Evolutionary conservation across 2,113 vertebrate species (phyloP), one percentile per base, ranked within the genome.

Genomic region (Tachuris rubrigastra): DNA sequence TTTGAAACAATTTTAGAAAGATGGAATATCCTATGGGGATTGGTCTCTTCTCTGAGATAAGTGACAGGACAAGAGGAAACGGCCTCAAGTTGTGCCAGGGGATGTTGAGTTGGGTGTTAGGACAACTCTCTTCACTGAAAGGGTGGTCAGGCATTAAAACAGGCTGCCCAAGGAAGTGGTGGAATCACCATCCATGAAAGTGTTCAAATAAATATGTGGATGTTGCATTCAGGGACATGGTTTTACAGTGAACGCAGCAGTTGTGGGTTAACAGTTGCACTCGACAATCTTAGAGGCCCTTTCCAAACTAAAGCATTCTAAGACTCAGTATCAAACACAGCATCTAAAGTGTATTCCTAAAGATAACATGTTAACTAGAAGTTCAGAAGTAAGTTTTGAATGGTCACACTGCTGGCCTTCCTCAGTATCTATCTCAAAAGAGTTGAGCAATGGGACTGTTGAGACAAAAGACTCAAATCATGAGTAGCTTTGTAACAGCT

Each of bases 121-220:
- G 37, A 10, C 37, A 50, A 37, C 14, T 50, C 42, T 42, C 35
- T 41, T 58, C 9, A 1, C 47, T 71, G 55, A 3, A 28, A 39
- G 33, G 8, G 47, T 39, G 19, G 5, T 55, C 23, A 27, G 25
- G 21, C 21, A 18, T 27, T 44, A 14, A 31, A 65, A 59, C 37
- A 66, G 27, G 14, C 27, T 59, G 27, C 9, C 12, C 15, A 44
- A 59, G 27, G 44, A 58, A 20, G 44, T 23, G 22, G 6, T 58
- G 31, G 18, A 59, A 37, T 52, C 37, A 59, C 10, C 15, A 67
- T 20, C 14, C 18, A 10, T 28, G 37, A 20, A 19, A 50, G 25
- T 2, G 3, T 33, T 50, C 14, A 44, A 20, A 28, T 19, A 27
- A 23, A 10, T 9, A 0, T 2, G 9, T 50, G 59, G 22, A 4